Evolutionary conservation across 2,113 vertebrate genomes (phyloP), one percentile per base, ranked within the genome.

Genomic region (Ptychochromis oligacanthus): DNA sequence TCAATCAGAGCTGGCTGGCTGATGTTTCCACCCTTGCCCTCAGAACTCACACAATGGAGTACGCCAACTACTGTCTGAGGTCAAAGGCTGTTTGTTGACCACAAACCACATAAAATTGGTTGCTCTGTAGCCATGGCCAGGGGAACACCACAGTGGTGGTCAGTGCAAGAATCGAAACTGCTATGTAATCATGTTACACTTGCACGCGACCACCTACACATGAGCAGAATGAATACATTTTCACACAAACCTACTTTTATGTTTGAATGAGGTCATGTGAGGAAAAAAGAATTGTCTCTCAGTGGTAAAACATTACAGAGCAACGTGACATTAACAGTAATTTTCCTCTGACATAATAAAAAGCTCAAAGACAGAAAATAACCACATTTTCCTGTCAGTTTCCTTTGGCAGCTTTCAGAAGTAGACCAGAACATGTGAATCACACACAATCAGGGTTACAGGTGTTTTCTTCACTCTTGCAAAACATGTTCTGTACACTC

Each of bases 41-140:
- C 81, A 89, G 76, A 80, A 83, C 87, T 90, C 40, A 80, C 92
- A 87, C 90, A 87, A 54, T 78, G 85, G 90, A 90, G 28, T 81
- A 83, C 4, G 24, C 72, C 78, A 61, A 75, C 88, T 59, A 76
- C 87, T 79, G 79, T 81, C 80, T 82, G 81, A 95, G 95, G 96
- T 95, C 95, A 96, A 92, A 94, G 94, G 84, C 84, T 59, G 82
- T 67, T 88, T 93, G 91, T 91, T 94, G 86, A 93, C 94, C 92
- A 89, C 95, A 96, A 95, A 95, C 95, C 95, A 94, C 96, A 94
- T 88, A 88, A 90, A 93, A 92, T 92, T 89, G 87, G 54, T 49
- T 60, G 65, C 82, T 90, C 79, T 83, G 72, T 81, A 72, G 78
- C 84, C 75, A 14, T 46, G 75, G 79, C 76, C 60, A 24, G 72